Evolutionary conservation across 2,888 invertebrate genomes (phyloP), one percentile per base, ranked within the genome.

Genomic region (Drosophila pseudotakahashii): DNA sequence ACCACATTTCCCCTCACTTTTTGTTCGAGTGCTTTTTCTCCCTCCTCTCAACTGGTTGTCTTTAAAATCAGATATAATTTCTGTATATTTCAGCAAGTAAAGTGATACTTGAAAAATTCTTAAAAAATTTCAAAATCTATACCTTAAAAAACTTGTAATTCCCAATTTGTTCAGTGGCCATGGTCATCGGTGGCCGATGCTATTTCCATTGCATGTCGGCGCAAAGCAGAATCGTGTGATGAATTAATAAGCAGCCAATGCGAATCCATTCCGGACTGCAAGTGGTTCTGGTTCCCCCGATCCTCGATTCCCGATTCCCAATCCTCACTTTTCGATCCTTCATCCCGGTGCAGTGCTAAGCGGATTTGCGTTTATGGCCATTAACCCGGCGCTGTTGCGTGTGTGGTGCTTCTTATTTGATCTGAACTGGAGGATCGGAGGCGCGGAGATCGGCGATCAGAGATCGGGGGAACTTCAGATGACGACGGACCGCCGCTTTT

Each of bases 351-450:
- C 60, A 55, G 9, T 16, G 60, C 67, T 81, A 83, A 82, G 84
- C 81, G 81, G 81, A 82, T 82, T 82, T 81, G 81, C 50, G 52
- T 63, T 60, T 47, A 54, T 62, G 69, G 76, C 68, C 78, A 78
- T 78, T 73, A 80, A 82, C 78, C 84, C 51, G 57, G 57, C 34
- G 52, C 30, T 39, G 54, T 36, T 45, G 50, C 14, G 51, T 37
- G 55, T 55, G 50, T 41, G 50, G 42, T 59, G 47, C 63, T 7
- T 1, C 30, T 7, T 16, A 1, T 13, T 13, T 19, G 32, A 48
- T 47, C 30, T 2, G 9, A n/a, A 14, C 30, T 30, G 13, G 34
- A 19, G 48, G 48, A 48, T 52, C n/a, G n/a, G 34, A 10, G 11
- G 19, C 10, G 4, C 30, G 23, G 13, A 26, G 23, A 10, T 11